These are phyloP conservation scores for Brenthis ino DNA, from an alignment of 2,888 invertebrate genomes.

Conservation along the genomic window DNA sequence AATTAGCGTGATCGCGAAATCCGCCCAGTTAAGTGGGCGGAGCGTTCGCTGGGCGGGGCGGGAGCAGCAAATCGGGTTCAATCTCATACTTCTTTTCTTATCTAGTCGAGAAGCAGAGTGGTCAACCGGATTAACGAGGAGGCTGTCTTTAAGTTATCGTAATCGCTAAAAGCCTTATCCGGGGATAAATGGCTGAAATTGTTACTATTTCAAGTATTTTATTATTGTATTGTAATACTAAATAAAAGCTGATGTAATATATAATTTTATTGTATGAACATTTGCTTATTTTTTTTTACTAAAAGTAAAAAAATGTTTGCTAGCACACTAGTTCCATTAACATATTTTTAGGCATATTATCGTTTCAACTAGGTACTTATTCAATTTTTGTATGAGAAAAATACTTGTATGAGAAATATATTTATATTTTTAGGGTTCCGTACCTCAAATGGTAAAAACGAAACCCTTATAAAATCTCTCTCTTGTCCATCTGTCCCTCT, in stretches of 20 bases:
- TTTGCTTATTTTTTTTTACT: too few species aligned
- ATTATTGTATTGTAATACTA: neutral
- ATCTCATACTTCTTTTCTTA: slow-evolving; percentile 66
- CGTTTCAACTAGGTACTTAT: too few species aligned
- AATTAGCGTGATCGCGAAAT: slow-evolving; percentile 41
- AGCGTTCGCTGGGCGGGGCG: slow-evolving; percentile 65
- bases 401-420: too few species aligned
- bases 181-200: slow-evolving; percentile 19
- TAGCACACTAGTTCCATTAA: too few species aligned
- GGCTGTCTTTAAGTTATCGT: slow-evolving; percentile 43
- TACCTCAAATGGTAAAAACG: too few species aligned
- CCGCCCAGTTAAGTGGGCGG: slow-evolving; percentile 71
- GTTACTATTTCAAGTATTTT: slow-evolving; percentile 8
- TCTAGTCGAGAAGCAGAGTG: slow-evolving; percentile 61
- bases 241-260: neutral
- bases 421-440: too few species aligned
- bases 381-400: too few species aligned
- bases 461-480: too few species aligned
- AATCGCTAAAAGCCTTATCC: slow-evolving; percentile 21
- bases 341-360: too few species aligned
- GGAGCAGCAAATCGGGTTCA: slow-evolving; percentile 66
- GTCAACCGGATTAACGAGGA: slow-evolving; percentile 55
- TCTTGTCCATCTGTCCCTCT: too few species aligned
- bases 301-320: too few species aligned
- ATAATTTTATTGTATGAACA: neutral